These are phyloP conservation scores for Cnemophilus loriae DNA, from an alignment of 2,113 vertebrate species.

Conservation along the genomic window DNA sequence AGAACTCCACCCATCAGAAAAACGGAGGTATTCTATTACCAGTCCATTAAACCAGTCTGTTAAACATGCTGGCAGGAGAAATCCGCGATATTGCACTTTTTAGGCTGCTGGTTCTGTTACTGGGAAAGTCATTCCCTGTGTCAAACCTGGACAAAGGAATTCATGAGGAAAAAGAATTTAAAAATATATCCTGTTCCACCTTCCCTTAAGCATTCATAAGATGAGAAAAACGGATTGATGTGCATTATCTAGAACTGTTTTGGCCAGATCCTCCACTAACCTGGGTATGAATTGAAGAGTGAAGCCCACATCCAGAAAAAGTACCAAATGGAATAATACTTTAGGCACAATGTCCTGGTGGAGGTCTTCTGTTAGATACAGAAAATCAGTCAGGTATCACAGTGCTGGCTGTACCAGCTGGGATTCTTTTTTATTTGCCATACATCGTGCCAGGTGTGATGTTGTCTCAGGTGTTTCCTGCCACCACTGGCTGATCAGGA, in stretches of 20 bases:
- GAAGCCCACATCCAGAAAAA: background rate
- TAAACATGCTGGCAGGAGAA: background rate
- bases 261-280: background rate
- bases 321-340: background rate
- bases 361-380: background rate
- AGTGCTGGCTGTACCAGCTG: background rate
- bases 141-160: background rate
- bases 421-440: background rate
- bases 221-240: background rate
- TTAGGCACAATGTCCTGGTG: background rate
- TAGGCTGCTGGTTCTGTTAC: background rate
- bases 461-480: background rate
- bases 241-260: background rate
- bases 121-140: background rate
- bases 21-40: background rate
- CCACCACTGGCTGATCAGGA: background rate
- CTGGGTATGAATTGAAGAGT: background rate
- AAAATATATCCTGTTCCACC: background rate
- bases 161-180: background rate
- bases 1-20: background rate
- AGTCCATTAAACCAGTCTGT: background rate
- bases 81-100: background rate
- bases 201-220: background rate
- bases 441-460: fast-evolving
- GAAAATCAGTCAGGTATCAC: background rate